A percentile compares a stretch with the other conserved stretches of the same genome.
phyloP scores from a whole-genome alignment of 2,888 invertebrate genomes.

The Drymonia ruficornis region DNA sequence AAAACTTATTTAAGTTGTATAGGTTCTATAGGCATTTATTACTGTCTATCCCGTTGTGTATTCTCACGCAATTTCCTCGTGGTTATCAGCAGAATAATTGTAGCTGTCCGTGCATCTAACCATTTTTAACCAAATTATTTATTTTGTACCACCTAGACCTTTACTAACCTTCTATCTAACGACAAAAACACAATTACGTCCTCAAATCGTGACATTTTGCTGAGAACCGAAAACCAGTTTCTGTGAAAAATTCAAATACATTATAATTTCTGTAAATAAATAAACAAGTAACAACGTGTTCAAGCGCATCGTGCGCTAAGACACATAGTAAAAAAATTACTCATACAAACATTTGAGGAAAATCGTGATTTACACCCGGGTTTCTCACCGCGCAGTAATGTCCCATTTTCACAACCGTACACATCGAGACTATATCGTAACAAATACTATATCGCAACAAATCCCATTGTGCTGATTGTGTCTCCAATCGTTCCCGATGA shows the following conservation, averaged over 20 bases:
- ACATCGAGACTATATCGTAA: slow-evolving; percentile 23
- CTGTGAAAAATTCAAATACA: neutral
- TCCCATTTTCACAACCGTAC: slow-evolving; percentile 14
- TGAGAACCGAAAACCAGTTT: too few species aligned
- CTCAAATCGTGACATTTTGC: too few species aligned
- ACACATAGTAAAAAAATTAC: neutral
- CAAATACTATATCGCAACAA: slow-evolving; percentile 39
- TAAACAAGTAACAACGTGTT: neutral
- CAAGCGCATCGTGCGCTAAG: neutral
- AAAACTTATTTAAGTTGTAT: neutral
- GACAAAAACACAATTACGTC: too few species aligned
- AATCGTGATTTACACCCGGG: neutral
- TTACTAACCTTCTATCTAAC: too few species aligned
- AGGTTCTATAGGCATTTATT: too few species aligned
- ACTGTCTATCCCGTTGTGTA: too few species aligned
- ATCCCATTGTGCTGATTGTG: slow-evolving; percentile 55
- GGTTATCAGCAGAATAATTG: too few species aligned
- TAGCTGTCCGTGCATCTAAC: too few species aligned
- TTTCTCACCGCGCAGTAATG: neutral
- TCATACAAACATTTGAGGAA: neutral
- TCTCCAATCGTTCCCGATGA: slow-evolving; percentile 64
- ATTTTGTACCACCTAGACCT: too few species aligned
- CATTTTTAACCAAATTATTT: too few species aligned
- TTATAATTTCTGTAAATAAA: neutral
- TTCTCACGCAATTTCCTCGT: too few species aligned